phyloP scores from a whole-genome alignment of 2,113 vertebrate genomes.

The Cnemophilus loriae region DNA sequence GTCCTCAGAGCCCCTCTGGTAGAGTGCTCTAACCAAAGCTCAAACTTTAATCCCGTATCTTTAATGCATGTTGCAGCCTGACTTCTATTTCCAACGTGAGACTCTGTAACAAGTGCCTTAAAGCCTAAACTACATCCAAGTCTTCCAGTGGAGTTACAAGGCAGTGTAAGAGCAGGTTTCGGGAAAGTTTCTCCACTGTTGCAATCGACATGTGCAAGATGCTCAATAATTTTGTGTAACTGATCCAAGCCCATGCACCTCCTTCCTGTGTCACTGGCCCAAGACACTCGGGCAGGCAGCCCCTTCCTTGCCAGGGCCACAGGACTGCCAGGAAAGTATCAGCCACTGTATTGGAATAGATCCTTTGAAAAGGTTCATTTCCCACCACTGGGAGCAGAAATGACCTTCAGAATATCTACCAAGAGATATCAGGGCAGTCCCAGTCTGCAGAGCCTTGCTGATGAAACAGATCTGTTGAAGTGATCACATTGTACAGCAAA shows the following conservation, averaged over 20 bases:
- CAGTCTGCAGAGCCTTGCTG: neutral
- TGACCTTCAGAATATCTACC: neutral
- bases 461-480: neutral
- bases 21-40: neutral
- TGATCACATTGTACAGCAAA: neutral
- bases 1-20: neutral
- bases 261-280: neutral
- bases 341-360: neutral
- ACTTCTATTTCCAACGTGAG: neutral
- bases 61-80: neutral
- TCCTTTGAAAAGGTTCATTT: neutral
- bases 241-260: neutral
- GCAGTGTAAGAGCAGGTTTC: neutral
- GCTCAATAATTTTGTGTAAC: neutral
- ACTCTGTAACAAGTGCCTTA: neutral
- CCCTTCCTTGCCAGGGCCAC: neutral
- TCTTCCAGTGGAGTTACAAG: neutral
- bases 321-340: neutral
- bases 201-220: too few species aligned
- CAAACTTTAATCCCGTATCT: rapidly evolving
- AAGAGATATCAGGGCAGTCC: neutral
- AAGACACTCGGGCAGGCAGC: rapidly evolving
- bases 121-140: neutral
- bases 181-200: neutral
- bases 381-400: neutral